A percentile compares a stretch with the other conserved stretches of the same genome.
Evolutionary conservation across 2,888 invertebrate species (phyloP).

Genomic region (Clostera curtula): DNA sequence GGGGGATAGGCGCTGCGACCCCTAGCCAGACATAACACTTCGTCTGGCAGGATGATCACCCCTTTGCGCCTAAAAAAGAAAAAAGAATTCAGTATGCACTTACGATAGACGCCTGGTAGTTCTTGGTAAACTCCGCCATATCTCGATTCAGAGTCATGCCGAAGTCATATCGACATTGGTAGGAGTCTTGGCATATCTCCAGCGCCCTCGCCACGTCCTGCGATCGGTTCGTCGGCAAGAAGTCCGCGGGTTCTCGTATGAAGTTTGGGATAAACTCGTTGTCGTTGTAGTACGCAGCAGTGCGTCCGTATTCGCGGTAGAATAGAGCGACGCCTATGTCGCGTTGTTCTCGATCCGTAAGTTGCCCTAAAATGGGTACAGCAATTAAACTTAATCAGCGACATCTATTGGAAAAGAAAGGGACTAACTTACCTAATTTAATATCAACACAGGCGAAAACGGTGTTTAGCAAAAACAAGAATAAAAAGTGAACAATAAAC

Average conservation of each 20-base stretch:
- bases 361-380: slow-evolving; percentile 76
- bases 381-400: background rate
- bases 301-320: slow-evolving; percentile 84
- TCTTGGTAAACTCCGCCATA: slow-evolving; percentile 89
- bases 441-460: too few relatives aligned
- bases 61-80: too few relatives aligned
- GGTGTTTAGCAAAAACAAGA: too few relatives aligned
- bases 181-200: slow-evolving; percentile 85
- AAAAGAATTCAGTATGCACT: too few relatives aligned
- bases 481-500: too few relatives aligned
- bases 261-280: slow-evolving; percentile 85
- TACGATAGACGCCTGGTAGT: slow-evolving; percentile 81
- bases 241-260: slow-evolving; percentile 79
- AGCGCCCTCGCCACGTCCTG: slow-evolving; percentile 78
- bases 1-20: too few relatives aligned
- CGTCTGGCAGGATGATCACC: too few relatives aligned
- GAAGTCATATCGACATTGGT: slow-evolving; percentile 92
- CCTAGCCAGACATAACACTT: too few relatives aligned
- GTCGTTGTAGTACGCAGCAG: slow-evolving; percentile 88
- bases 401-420: too few relatives aligned
- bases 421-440: too few relatives aligned
- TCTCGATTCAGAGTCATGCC: slow-evolving; percentile 89
- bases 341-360: slow-evolving; percentile 84
- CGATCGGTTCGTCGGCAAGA: slow-evolving; percentile 83
- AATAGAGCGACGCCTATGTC: slow-evolving; percentile 86